Base-by-base conservation (phyloP, 2,888 invertebrate species). In the Crematogaster levior region DNA sequence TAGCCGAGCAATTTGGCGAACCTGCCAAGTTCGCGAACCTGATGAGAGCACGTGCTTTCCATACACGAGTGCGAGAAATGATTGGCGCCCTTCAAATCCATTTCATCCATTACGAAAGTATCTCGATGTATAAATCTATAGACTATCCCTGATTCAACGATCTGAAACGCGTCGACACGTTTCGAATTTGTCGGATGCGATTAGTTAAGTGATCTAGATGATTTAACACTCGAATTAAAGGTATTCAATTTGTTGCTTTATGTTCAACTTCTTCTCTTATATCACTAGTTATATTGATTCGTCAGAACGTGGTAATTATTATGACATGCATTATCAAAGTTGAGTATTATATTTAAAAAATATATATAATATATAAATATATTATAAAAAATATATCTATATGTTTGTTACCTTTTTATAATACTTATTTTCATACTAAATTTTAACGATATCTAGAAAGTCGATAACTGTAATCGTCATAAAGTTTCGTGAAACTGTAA, bases 21-120 rank as follows among this genome's bases (percentile, higher is more conserved):
- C 80, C 83, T 83, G 87, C 83, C 88, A 87, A 89, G 84, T 89
- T 87, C 81, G 87, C 85, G 85, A 81, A 89, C 84, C 81, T 58
- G 88, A 89, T 85, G 89, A 89, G 82, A 79, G 89, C 88, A 88
- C 88, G 85, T 87, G 87, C 89, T 56, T 53, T 79, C 48, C 68
- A 88, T 63, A 77, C 87, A 72, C 83, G 43, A 87, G 89, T 82
- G 72, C 87, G 85, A 87, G 80, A 89, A 87, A 88, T 89, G 84
- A 88, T 87, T 82, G 89, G 82, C 83, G 75, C 74, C 80, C 48
- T 74, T 83, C 88, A 84, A 83, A 85, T 79, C 84, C 87, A 85
- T 83, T 85, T 87, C 83, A 58, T 80, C 77, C 83, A 89, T 88
- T 60, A 83, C 58, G 56, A 75, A 77, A 82, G 58, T 83, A 79